phyloP scores from a whole-genome alignment of 2,797 vertebrate species.

The Myioborus melanocephalus region DNA sequence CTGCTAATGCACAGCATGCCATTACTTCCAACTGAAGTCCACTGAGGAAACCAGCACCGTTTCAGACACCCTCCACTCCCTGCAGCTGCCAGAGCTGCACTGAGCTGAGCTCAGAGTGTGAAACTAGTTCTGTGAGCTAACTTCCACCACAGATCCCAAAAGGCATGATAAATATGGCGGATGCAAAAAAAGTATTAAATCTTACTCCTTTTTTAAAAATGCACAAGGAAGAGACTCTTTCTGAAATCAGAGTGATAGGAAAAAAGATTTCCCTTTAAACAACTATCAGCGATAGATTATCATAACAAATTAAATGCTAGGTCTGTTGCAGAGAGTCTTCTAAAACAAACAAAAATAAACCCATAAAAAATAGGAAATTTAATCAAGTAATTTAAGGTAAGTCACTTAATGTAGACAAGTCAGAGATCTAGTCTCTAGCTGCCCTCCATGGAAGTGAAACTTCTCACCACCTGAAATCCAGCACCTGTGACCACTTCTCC shows the following conservation, averaged over 20 bases:
- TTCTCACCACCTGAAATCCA: slow-evolving; percentile 10
- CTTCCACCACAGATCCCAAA: background rate
- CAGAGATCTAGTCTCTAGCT: background rate
- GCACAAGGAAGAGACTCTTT: background rate
- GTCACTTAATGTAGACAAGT: background rate
- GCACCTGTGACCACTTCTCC: background rate
- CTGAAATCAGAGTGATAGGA: background rate
- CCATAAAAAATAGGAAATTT: background rate
- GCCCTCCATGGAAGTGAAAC: slow-evolving; percentile 44
- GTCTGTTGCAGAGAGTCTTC: background rate
- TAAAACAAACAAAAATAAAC: background rate
- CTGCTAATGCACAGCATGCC: background rate
- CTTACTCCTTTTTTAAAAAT: background rate
- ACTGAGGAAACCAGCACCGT: background rate
- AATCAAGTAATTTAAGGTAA: background rate
- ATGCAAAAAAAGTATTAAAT: slow-evolving; percentile 16
- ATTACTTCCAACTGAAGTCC: slow-evolving; percentile 10
- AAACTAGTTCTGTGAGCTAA: background rate
- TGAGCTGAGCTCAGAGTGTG: background rate
- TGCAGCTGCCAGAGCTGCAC: background rate
- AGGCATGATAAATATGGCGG: slow-evolving; percentile 36
- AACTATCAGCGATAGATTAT: background rate
- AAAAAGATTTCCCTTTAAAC: background rate
- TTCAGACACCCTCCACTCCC: background rate
- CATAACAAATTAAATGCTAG: background rate